Conservation (phyloP, 1,140 invertebrate species). For the Alviniconcha marisindica region DNA sequence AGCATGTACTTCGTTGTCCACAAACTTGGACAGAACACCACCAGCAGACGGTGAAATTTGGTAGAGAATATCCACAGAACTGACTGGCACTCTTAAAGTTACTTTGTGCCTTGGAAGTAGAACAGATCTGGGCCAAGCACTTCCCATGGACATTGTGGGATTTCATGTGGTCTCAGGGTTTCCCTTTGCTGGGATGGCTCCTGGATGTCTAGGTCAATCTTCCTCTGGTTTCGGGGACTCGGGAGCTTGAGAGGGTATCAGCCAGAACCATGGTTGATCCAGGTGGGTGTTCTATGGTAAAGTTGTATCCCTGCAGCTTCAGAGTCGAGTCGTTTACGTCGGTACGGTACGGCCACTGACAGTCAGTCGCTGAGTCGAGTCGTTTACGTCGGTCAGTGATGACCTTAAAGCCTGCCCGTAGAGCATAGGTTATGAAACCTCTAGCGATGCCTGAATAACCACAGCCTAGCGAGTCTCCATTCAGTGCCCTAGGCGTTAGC, state of each 20-base stretch:
- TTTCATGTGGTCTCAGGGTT: too few relatives aligned
- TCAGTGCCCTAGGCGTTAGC: constrained; percentile 61
- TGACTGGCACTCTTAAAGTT: too few relatives aligned
- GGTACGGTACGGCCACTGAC: neutral
- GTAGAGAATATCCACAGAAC: too few relatives aligned
- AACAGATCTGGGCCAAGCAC: too few relatives aligned
- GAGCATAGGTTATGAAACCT: constrained; percentile 78
- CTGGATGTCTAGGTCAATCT: too few relatives aligned
- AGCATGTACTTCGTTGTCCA: too few relatives aligned
- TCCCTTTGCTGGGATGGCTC: too few relatives aligned
- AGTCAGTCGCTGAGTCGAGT: constrained; percentile 35
- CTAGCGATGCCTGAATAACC: constrained; percentile 72
- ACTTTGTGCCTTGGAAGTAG: too few relatives aligned
- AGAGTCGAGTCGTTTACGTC: neutral
- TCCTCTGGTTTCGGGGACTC: neutral
- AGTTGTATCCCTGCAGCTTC: constrained; percentile 21
- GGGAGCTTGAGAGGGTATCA: constrained; percentile 15
- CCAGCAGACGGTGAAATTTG: too few relatives aligned
- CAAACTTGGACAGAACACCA: too few relatives aligned
- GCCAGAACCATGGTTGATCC: constrained; percentile 4
- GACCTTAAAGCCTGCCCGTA: constrained; percentile 51
- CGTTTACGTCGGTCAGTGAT: constrained; percentile 48
- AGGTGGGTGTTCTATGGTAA: neutral
- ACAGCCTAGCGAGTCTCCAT: constrained; percentile 42
- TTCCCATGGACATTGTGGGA: too few relatives aligned